Conservation (phyloP, 2,888 invertebrate genomes). For the Criorhina ranunculi region DNA sequence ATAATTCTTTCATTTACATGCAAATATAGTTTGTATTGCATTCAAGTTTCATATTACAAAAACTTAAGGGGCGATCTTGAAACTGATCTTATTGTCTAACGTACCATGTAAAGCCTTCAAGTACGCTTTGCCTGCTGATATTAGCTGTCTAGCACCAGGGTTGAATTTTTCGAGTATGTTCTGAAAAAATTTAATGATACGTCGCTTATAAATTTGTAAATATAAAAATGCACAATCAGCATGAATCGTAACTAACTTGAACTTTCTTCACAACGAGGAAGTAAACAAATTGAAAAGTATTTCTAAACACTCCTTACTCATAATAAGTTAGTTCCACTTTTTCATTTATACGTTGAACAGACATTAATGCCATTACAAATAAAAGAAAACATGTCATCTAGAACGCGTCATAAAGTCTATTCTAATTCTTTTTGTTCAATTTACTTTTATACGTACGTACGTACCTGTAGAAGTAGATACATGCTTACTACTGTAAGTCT, state of each 20-base stretch:
- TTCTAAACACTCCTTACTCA: not conserved
- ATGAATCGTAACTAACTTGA: too few relatives aligned
- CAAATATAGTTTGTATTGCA: not conserved
- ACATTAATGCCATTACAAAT: conserved; percentile 55
- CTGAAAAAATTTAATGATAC: too few relatives aligned
- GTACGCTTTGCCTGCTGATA: conserved; percentile 96
- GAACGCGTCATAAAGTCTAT: conserved; percentile 16
- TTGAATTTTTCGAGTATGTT: conserved; percentile 98
- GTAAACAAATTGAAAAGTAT: not conserved
- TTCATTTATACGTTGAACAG: conserved; percentile 1
- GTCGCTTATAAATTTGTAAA: conserved; percentile 60
- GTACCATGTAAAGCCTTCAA: conserved; percentile 97
- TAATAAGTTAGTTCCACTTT: not conserved
- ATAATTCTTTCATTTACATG: conserved; percentile 58
- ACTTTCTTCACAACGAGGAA: not conserved
- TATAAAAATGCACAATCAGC: not conserved
- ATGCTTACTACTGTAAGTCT: not conserved
- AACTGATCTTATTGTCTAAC: conserved; percentile 81
- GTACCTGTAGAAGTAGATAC: too few relatives aligned
- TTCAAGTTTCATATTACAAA: conserved; percentile 19
- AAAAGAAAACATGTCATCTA: conserved; percentile 24
- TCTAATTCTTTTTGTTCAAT: conserved; percentile 25
- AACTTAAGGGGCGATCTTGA: not conserved
- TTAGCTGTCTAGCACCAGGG: conserved; percentile 96
- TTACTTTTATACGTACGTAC: conserved; percentile 57